Percentiles rank a stretch among this genome's conserved stretches.
Evolutionary conservation across 2,888 invertebrate genomes (phyloP).

Genomic region (Trichopria drosophilae): DNA sequence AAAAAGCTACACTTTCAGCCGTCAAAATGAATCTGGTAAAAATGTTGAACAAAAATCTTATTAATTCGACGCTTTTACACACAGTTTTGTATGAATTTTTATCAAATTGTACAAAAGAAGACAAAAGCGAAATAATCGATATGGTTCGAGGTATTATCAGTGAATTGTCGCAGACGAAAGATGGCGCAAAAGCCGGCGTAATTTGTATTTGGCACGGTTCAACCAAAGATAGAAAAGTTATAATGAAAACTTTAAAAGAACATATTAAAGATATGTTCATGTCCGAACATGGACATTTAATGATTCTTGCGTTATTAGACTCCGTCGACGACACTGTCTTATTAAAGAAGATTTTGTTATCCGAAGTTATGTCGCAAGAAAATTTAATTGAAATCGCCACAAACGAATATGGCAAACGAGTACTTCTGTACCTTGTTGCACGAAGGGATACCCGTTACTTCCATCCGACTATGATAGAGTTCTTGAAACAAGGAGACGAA

Average conservation of each 20-base stretch:
- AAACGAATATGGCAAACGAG: conserved; percentile 82
- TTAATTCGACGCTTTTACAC: conserved; percentile 76
- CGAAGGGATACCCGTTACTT: conserved; percentile 80
- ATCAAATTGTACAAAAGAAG: conserved; percentile 70
- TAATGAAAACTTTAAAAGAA: conserved; percentile 86
- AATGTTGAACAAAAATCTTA: conserved; percentile 72
- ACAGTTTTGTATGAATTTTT: conserved; percentile 81
- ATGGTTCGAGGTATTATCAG: conserved; percentile 51
- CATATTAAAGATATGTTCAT: conserved; percentile 77
- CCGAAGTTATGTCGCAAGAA: conserved; percentile 71
- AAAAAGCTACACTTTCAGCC: conserved; percentile 70
- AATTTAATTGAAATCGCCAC: conserved; percentile 68
- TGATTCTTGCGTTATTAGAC: conserved; percentile 83
- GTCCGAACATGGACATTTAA: conserved; percentile 85
- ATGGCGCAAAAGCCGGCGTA: conserved; percentile 80
- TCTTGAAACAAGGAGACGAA: conserved; percentile 74
- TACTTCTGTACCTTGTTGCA: conserved; percentile 84
- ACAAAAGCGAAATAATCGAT: conserved; percentile 73
- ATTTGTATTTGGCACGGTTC: conserved; percentile 86
- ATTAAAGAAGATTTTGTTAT: conserved; percentile 77
- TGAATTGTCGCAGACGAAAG: conserved; percentile 74
- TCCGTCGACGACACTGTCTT: conserved; percentile 90
- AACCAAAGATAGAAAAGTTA: conserved; percentile 77
- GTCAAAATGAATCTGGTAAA: conserved; percentile 74
- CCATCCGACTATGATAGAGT: conserved; percentile 76